Evolutionary conservation across 1,140 invertebrate genomes (phyloP).

Genomic region (Portunus trituberculatus): DNA sequence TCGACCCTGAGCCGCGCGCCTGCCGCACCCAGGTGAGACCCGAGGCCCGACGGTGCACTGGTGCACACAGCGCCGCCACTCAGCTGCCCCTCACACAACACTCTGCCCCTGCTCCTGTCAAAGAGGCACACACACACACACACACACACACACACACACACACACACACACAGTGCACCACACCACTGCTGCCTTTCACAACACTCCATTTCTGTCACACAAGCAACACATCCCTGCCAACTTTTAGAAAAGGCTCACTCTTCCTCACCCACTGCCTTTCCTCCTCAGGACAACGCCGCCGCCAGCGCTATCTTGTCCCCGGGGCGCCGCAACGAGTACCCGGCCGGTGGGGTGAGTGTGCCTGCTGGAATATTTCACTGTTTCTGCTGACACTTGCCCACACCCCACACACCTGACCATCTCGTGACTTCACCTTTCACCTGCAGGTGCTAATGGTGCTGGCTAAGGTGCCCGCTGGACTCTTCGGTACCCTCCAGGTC

Average conservation of each 20-base stretch:
- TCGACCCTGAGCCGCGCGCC: not conserved
- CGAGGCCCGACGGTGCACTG: no score
- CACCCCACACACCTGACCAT: not conserved
- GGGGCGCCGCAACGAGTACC: conserved; percentile 15
- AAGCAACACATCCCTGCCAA: no score
- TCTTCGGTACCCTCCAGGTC: not conserved
- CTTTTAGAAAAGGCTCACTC: no score
- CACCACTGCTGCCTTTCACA: no score
- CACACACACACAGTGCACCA: not conserved
- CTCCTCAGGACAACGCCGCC: not conserved
- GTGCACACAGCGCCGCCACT: not conserved
- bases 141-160: not conserved
- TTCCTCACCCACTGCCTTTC: not conserved
- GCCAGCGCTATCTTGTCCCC: not conserved
- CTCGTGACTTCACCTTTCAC: not conserved
- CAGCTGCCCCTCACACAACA: not conserved
- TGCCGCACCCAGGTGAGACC: not conserved
- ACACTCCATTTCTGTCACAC: not conserved
- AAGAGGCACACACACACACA: not conserved
- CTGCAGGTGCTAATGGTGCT: not conserved
- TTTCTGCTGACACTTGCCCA: not conserved
- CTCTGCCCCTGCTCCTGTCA: not conserved
- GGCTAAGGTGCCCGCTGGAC: not conserved
- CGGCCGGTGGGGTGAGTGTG: not conserved
- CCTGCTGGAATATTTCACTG: not conserved